Evolutionary conservation across 2,113 vertebrate species (phyloP).

Genomic region (Nipponia nippon): DNA sequence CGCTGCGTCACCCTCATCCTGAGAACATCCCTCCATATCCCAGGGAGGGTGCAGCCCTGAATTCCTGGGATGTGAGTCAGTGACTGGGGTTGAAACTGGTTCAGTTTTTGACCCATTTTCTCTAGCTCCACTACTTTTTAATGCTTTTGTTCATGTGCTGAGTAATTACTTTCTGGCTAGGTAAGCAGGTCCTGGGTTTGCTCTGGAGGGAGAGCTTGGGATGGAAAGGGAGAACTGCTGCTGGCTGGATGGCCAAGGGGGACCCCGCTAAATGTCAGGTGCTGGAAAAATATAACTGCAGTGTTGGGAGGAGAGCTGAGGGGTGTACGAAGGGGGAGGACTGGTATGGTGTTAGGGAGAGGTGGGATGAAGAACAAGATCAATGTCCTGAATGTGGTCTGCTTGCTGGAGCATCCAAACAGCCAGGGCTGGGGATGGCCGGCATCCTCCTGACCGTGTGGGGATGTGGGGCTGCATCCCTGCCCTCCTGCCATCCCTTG

Average conservation of each 20-base stretch:
- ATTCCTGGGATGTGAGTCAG: not conserved
- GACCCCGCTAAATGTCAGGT: too few relatives aligned
- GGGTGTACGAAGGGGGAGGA: accelerated
- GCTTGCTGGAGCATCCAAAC: not conserved
- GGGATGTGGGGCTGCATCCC: not conserved
- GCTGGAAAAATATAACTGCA: not conserved
- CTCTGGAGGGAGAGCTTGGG: not conserved
- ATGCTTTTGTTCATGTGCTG: not conserved
- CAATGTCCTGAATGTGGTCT: not conserved
- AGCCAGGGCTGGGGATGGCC: not conserved
- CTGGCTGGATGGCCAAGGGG: not conserved
- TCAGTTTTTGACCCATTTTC: not conserved
- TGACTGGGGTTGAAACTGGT: not conserved
- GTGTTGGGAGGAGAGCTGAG: not conserved
- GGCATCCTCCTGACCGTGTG: accelerated
- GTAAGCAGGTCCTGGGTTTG: not conserved
- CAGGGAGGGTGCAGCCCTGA: not conserved
- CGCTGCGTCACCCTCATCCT: not conserved
- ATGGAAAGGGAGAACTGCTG: not conserved
- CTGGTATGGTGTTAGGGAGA: too few relatives aligned
- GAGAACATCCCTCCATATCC: not conserved
- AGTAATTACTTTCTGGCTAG: not conserved
- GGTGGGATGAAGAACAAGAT: not conserved
- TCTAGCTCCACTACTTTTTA: not conserved
- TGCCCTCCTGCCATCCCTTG: not conserved